Evolutionary conservation across 2,113 vertebrate species (phyloP), one percentile per base, ranked within the genome.

Genomic region (Callionymus lyra): DNA sequence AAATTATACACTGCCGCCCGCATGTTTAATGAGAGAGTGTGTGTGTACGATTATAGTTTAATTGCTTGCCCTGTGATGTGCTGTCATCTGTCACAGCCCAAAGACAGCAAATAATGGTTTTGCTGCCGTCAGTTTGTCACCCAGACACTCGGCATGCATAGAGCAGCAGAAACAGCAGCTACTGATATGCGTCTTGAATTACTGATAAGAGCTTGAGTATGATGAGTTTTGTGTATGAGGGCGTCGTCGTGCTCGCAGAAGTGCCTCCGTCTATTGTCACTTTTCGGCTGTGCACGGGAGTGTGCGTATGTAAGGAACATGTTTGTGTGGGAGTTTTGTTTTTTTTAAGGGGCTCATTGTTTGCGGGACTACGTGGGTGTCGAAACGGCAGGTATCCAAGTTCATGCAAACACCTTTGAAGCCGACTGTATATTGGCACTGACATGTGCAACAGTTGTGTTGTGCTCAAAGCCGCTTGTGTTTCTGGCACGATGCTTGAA

Each of bases 81-180:
- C 83, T 81, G 81, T 85, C 81, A 83, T 85, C 80, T 84, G 81
- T 85, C 82, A 81, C 78, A 81, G 81, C 79, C 74, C 77, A 81
- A 77, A 85, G 79, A 84, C 80, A 76, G 74, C 77, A 84, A 84
- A 84, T 83, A 84, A 84, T 82, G 71, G 67, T 68, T 76, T 62
- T 72, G 72, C 75, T 70, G 67, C 67, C 53, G 57, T 84, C 79
- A 80, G 61, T 72, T 78, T 77, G 82, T 81, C 76, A 72, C 72
- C 72, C 70, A 73, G 78, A 68, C 70, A 49, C 68, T 70, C 69
- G 53, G 79, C 69, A 77, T 80, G 81, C 75, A 77, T 64, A 77
- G 63, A 74, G 79, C 65, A 74, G 77, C 75, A 72, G 62, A 76
- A 80, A 78, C 74, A 74, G 59, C 71, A 69, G 74, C 77, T 70